Conservation (phyloP, 2,888 invertebrate species). For the Cryptocephalus primarius region DNA sequence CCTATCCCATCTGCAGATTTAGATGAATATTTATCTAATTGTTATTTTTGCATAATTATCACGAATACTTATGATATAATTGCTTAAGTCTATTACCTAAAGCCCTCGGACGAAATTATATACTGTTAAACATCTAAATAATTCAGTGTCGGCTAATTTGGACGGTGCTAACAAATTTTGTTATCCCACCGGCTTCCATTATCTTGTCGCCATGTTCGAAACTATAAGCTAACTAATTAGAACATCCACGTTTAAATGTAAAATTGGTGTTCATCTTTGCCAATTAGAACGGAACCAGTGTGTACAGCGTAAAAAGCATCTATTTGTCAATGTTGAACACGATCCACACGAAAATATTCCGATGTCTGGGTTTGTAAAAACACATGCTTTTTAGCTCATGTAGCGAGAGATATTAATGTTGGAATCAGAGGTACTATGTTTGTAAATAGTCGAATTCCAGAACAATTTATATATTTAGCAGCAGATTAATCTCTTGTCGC, state of each 20-base stretch:
- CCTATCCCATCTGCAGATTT: no score
- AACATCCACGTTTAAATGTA: constrained; percentile 14
- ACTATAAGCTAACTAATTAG: constrained; percentile 9
- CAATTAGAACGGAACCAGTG: constrained; percentile 13
- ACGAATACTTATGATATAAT: no score
- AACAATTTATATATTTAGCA: constrained; percentile 38
- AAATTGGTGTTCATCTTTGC: constrained; percentile 17
- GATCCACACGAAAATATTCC: constrained; percentile 13
- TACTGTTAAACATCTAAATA: no score
- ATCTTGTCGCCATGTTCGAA: background rate
- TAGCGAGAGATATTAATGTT: constrained; percentile 23
- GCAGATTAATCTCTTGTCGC: constrained; percentile 36
- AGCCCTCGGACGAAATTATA: no score
- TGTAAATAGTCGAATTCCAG: constrained; percentile 35
- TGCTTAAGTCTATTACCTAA: no score
- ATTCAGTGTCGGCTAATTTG: background rate
- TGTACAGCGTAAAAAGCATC: constrained; percentile 16
- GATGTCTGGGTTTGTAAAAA: constrained; percentile 13
- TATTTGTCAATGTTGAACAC: constrained; percentile 18
- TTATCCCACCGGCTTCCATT: background rate
- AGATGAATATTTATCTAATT: no score
- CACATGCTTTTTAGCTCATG: constrained; percentile 24
- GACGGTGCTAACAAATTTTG: background rate
- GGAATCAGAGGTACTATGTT: constrained; percentile 28
- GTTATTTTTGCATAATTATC: no score